Percentiles rank a stretch among this genome's conserved stretches.
Evolutionary conservation across 2,888 invertebrate species (phyloP).

Genomic region (Sinodicranocentrus sp.): DNA sequence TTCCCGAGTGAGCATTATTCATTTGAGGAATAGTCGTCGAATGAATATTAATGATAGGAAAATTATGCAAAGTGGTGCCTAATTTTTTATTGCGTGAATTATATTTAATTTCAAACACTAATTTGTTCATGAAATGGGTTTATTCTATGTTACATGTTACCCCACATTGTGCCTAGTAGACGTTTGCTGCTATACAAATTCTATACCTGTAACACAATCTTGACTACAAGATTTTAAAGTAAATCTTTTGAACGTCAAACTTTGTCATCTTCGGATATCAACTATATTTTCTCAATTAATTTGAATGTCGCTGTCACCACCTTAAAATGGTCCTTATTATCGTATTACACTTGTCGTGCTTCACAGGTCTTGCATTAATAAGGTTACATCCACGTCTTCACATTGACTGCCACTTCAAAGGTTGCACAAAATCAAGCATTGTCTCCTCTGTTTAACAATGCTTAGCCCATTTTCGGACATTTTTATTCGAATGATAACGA

Average conservation of each 20-base stretch:
- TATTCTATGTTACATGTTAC: no score
- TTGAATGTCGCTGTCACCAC: neutral
- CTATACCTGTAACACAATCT: no score
- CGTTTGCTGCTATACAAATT: no score
- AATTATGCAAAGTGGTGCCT: neutral
- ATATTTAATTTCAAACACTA: neutral
- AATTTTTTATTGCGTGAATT: neutral
- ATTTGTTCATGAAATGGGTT: neutral
- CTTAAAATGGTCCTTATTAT: neutral
- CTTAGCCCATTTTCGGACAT: conserved; percentile 31
- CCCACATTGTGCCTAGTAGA: no score
- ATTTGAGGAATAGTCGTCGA: neutral
- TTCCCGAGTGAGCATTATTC: neutral
- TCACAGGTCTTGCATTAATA: neutral
- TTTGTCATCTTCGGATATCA: no score
- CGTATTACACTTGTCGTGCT: neutral
- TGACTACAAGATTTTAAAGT: no score
- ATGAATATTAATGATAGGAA: conserved; percentile 9
- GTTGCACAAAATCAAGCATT: neutral
- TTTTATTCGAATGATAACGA: conserved; percentile 36
- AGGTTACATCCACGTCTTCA: neutral
- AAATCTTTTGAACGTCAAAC: no score
- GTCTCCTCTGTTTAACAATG: neutral
- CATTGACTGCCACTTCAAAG: neutral
- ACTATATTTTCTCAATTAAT: no score